Evolutionary conservation across 1,140 invertebrate genomes (phyloP).

Genomic region (Drosophila chauvacae): DNA sequence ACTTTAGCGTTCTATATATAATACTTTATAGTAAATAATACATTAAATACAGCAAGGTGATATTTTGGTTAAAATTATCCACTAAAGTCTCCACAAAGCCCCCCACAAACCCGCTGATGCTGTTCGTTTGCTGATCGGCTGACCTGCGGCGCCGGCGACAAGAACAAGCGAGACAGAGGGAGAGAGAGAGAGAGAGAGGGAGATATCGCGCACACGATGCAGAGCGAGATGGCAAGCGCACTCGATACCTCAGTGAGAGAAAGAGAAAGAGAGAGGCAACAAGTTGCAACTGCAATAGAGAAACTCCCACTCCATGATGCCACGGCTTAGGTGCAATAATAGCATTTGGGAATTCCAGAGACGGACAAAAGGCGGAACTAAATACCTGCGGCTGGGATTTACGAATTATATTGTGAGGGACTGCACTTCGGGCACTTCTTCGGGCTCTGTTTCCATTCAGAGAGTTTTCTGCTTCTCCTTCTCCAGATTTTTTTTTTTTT

Average conservation of each 20-base stretch:
- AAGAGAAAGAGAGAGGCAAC: constrained; percentile 4
- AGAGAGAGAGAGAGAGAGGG: background rate
- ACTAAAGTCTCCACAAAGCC: background rate
- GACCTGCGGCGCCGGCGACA: constrained; percentile 77
- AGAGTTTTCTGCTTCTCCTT: constrained; percentile 5
- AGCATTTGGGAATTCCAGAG: constrained; percentile 80
- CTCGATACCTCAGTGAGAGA: background rate
- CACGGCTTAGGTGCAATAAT: constrained; percentile 80
- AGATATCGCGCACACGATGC: constrained; percentile 4
- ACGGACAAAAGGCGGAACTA: constrained; percentile 80
- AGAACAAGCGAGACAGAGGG: constrained; percentile 10
- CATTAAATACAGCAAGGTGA: background rate
- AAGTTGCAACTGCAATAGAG: constrained; percentile 17
- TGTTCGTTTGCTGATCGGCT: constrained; percentile 16
- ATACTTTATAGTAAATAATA: background rate
- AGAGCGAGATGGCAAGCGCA: constrained; percentile 28
- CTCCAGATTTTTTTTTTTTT: background rate
- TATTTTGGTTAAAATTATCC: background rate
- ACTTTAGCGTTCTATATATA: background rate
- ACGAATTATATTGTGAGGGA: constrained; percentile 68
- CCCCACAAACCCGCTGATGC: background rate
- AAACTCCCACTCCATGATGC: constrained; percentile 23
- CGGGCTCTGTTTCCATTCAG: constrained; percentile 23
- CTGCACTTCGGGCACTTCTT: background rate
- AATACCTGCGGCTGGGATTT: constrained; percentile 83